Evolutionary conservation across 2,113 vertebrate species (phyloP), one percentile per base, ranked within the genome.

Genomic region (Ifrita kowaldi): DNA sequence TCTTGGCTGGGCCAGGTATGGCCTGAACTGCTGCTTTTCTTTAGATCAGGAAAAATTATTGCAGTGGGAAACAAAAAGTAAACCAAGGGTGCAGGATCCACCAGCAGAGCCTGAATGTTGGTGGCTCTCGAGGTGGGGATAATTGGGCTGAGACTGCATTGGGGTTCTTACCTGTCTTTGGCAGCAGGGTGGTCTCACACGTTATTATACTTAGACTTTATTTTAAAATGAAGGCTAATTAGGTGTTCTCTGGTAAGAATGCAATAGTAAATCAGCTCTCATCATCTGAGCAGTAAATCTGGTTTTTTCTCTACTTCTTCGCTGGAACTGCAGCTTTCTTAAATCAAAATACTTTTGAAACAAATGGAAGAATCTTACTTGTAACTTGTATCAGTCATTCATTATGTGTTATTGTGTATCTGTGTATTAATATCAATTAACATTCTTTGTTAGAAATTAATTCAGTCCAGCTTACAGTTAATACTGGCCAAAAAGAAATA

Each of bases 51-150:
- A 73, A 19, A 59, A 74, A 30, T 10, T 0, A 24, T 28, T 69
- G 79, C 24, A 60, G 19, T 49, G 37, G 41, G 44, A 86, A 76
- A 37, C 23, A 28, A 28, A 21, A 70, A 68, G 11, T 70, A 35
- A 90, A 53, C 42, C 14, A 15, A 19, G 4, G 20, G 9, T 53
- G 30, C 18, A 57, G 35, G 35, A 60, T 79, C 13, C 52, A 76
- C 13, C 55, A 37, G 60, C n/a, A 3, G 14, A 28, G 33, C 46
- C 26, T 64, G 42, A 23, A 68, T 32, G 8, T 12, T 73, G 79
- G 41, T 63, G 71, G 4, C 44, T 63, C 24, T 46, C 0, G 0
- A 63, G 30, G 50, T 3, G 23, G n/a, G 10, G 22, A 6, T 63
- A 23, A 19, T 8, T 39, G 57, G 33, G 32, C 60, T 89, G 57